Evolutionary conservation across 2,888 invertebrate genomes (phyloP), one percentile per base, ranked within the genome.

Genomic region (Adela reaumurella): DNA sequence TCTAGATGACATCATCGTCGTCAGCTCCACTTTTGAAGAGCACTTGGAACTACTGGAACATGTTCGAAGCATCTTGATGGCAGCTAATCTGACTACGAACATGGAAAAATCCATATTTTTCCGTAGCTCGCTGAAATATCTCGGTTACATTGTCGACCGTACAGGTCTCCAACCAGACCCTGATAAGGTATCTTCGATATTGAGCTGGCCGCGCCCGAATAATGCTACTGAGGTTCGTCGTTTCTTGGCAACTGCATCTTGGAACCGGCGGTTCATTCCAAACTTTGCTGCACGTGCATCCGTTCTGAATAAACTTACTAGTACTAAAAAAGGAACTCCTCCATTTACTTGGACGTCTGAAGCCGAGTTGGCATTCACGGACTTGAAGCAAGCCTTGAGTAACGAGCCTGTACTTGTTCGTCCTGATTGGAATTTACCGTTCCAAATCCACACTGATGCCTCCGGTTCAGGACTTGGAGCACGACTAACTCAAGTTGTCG

Each of bases 161-260:
- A 6, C 54, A 2, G 59, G 59, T 2, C 35, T 59, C 6, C 54
- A 51, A 2, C 49, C 56, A 6, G 58, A 58, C 18, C 57, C 57
- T 0, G 53, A 50, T 3, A 59, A 57, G 20, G 49, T 57, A 2
- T 46, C 53, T 1, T 50, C 57, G 1, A 58, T 60, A 11, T 5
- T 51, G 1, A 54, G 56, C 10, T 57, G 50, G 19, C 55, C 56
- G 3, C 52, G 52, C 2, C 58, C 60, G 8, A 53, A 51, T 8
- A 35, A 35, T 14, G 35, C 35, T 14, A 35, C 35, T 3, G 35
- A 35, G 35, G 35, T 35, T 3, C 4, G 35, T 3, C 4, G 35
- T 14, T 35, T 35, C 14, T 14, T 35, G 3, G 35, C 35, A 3
- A 35, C 35, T 3, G 35, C 35, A 14, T 35, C 35, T 14, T 35